Conservation (phyloP, 1,140 invertebrate genomes). For the Zaprionus tsacasi region DNA sequence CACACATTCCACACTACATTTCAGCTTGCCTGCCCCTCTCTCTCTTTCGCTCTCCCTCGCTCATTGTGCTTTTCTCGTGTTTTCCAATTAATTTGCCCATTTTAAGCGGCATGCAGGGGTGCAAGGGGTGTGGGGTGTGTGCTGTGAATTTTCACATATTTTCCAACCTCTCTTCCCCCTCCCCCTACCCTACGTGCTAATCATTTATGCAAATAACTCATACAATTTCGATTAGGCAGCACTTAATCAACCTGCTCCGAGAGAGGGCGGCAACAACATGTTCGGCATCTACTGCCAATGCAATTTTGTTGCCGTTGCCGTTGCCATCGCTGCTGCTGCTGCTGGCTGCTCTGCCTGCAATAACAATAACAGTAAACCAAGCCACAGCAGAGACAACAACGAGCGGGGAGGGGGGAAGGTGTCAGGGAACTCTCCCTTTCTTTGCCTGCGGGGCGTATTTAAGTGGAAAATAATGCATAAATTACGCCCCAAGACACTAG, state of each 20-base stretch:
- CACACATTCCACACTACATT: background rate
- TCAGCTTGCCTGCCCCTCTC: background rate
- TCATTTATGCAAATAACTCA: slow-evolving; percentile 69
- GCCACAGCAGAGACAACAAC: slow-evolving; percentile 18
- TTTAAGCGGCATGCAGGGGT: slow-evolving; percentile 23
- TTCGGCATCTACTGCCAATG: slow-evolving; percentile 22
- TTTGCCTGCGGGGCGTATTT: slow-evolving; percentile 26
- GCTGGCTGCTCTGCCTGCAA: slow-evolving; percentile 32
- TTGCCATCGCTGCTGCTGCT: background rate
- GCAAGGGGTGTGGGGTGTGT: no score
- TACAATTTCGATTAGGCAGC: slow-evolving; percentile 66
- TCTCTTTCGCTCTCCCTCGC: background rate
- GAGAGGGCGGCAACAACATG: slow-evolving; percentile 15
- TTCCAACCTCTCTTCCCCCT: background rate
- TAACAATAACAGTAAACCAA: slow-evolving; percentile 45
- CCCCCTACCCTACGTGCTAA: slow-evolving; percentile 18
- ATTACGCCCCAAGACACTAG: slow-evolving; percentile 63
- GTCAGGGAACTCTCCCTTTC: background rate
- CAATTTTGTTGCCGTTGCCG: slow-evolving; percentile 28
- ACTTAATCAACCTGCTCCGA: slow-evolving; percentile 54
- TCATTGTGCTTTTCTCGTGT: slow-evolving; percentile 33
- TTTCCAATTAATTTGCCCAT: slow-evolving; percentile 50
- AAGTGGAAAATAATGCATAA: slow-evolving; percentile 76
- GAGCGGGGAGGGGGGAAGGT: background rate
- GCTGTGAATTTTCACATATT: background rate